These are phyloP conservation scores for Slavum lentiscoides DNA, from an alignment of 2,888 invertebrate species.

Conservation along the genomic window DNA sequence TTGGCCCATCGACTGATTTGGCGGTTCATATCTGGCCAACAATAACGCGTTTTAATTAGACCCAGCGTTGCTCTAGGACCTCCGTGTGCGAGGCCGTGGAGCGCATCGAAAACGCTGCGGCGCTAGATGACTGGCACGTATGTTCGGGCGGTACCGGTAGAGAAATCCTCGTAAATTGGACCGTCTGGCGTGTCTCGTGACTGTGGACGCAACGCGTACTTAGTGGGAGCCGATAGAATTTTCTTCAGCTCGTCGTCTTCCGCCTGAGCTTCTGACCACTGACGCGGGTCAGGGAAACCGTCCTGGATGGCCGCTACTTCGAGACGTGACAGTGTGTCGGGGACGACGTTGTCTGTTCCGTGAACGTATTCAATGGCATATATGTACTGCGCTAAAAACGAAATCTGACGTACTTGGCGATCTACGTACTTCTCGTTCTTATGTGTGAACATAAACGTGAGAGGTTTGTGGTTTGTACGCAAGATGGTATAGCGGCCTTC, in stretches of 20 bases:
- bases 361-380: background rate
- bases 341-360: background rate
- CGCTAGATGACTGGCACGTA: background rate
- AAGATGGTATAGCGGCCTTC: conserved; percentile 54
- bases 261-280: background rate
- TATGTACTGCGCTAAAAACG: background rate
- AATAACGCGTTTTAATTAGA: background rate
- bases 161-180: background rate
- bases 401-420: background rate
- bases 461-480: conserved; percentile 54
- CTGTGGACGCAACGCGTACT: background rate
- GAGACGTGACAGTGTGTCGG: background rate
- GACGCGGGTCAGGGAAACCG: accelerated
- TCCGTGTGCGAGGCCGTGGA: background rate
- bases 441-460: conserved; percentile 36
- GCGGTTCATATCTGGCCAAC: background rate
- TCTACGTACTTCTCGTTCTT: background rate
- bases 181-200: background rate
- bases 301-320: too few species aligned
- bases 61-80: accelerated
- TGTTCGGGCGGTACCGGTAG: background rate
- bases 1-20: background rate
- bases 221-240: background rate
- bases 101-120: too few species aligned
- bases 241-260: too few species aligned